These are phyloP conservation scores for Apamea crenata DNA, from an alignment of 2,888 invertebrate species.

Conservation along the genomic window DNA sequence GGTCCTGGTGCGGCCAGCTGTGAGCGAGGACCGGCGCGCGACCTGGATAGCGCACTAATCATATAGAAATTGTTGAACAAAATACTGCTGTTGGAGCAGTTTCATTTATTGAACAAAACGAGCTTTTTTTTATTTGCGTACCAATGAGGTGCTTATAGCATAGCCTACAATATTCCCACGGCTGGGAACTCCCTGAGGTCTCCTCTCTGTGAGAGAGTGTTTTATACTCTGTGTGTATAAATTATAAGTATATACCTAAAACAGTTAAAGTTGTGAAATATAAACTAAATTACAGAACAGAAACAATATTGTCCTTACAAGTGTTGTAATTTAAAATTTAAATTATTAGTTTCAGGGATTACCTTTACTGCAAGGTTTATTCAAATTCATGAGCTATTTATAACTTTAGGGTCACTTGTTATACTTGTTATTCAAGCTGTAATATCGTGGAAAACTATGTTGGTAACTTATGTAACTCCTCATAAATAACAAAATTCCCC, in stretches of 20 bases:
- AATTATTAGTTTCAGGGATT: background rate
- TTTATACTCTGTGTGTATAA: too few relatives aligned
- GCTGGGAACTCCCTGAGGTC: too few relatives aligned
- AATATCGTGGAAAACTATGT: background rate
- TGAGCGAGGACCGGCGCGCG: background rate
- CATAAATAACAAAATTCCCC: background rate
- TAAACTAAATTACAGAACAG: background rate
- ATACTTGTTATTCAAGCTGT: background rate
- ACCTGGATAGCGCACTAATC: background rate
- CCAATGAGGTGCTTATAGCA: too few relatives aligned
- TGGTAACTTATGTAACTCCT: background rate
- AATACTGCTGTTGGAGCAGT: background rate
- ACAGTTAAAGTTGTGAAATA: background rate
- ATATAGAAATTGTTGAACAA: background rate
- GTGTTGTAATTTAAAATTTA: background rate
- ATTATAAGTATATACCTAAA: background rate
- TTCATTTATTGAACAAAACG: background rate
- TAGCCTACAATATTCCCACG: too few relatives aligned
- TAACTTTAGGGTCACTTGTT: constrained; percentile 3
- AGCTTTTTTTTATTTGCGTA: too few relatives aligned
- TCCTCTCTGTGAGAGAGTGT: too few relatives aligned
- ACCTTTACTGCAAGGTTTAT: background rate
- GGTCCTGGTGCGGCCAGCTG: background rate
- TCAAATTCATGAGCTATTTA: background rate
- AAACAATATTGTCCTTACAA: background rate